Base-by-base conservation (phyloP, 2,888 invertebrate species). In the Zonitis immaculata region DNA sequence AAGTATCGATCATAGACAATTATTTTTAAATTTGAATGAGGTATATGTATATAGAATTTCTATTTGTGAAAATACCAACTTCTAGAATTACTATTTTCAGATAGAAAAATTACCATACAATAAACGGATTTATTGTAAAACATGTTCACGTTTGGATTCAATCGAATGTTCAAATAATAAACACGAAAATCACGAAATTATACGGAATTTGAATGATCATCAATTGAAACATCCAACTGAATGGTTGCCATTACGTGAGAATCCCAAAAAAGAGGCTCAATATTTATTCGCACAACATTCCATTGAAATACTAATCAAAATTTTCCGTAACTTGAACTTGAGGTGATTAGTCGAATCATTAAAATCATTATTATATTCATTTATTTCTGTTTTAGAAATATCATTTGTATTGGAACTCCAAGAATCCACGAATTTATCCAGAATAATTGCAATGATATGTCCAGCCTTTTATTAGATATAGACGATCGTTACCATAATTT, bases 381-480 rank as follows among this genome's bases (percentile, higher is more conserved):
- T n/a, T n/a, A n/a, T n/a, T n/a, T n/a, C n/a, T n/a, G n/a, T n/a
- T 79, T 20, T 66, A 87, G 86, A 35, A 83, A 86, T 73, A 81
- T 94, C 0, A 73, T 95, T n/a, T 93, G 93, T 70, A 83, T 95
- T 48, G 95, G 95, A 9, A 83, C 89, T 1, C 95, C 95, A 0
- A 84, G 89, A 43, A 78, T 93, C 42, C 88, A 91, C 65, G 91
- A 91, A 66, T 80, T 83, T 59, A 82, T 86, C 2, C 75, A 76
- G 48, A 66, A 72, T 48, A 61, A 74, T 42, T 66, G 71, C 43
- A 32, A 63, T 60, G 46, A 76, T 44, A 77, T 83, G 49, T 73
- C 77, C 4, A 87, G 87, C 43, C 77, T 92, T 43, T 78, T 95
- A 1, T 72, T 95, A 32, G 95, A 95, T 72, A 83, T 91, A 58